Base-by-base conservation (phyloP, 2,113 vertebrate genomes). In the Manacus vitellinus region DNA sequence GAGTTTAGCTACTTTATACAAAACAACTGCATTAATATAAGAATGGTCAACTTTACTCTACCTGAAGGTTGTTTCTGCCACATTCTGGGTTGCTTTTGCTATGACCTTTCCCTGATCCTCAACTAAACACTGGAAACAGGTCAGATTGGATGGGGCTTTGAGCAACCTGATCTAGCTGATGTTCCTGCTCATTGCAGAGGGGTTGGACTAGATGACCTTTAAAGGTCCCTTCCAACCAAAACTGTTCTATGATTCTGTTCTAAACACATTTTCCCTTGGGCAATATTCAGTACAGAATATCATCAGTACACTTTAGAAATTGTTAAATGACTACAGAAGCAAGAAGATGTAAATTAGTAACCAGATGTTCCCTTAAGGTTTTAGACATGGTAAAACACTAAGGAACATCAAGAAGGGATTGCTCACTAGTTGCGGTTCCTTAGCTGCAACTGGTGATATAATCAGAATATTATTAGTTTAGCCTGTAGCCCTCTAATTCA, bases 1-100 rank as follows among this genome's bases (percentile, higher is more conserved):
- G 5, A 59, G 17, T 59, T 76, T 46, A 70, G 15, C 11, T 46
- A 6, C 33, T 75, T 79, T 7, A 33, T 51, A 23, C 4, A 67
- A 43, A 75, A 23, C 0, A 0, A 33, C 8, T 31, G 6, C 15
- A 55, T 44, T 85, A 67, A 19, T 8, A 8, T 23, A 90, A 71
- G 41, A 62, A 66, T 24, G 10, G 2, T 51, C 35, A 72, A 12
- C 12, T 0, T 9, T 46, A 12, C 12, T 0, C 8, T 46, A 17
- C 5, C 44, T 63, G 75, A 75, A 67, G 12, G 19, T 51, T 72
- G 8, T 20, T 59, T 39, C 25, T 72, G 35, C 14, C 0, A 0
- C 27, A 9, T 88, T 95, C 44, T 33, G 21, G 24, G 17, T 47
- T 75, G 25, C n/a, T 92, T 80, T 87, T 84, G 28, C 44, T 11